Evolutionary conservation across 2,888 invertebrate genomes (phyloP).

Genomic region (Unio delphinus): DNA sequence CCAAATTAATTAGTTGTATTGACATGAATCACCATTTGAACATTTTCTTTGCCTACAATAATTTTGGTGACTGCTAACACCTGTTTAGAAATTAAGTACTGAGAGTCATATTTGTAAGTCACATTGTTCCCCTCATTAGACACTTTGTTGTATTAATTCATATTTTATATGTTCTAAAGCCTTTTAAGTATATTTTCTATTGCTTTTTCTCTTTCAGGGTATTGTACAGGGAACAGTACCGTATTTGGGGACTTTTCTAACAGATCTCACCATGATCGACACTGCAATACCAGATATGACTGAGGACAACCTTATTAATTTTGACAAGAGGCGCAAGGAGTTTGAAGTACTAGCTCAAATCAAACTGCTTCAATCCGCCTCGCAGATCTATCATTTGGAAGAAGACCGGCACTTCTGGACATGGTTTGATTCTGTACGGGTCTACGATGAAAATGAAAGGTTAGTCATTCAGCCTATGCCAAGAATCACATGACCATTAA

Average conservation of each 20-base stretch:
- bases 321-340: slow-evolving; percentile 97
- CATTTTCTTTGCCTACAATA: no score
- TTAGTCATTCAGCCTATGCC: slow-evolving; percentile 71
- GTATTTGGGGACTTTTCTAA: slow-evolving; percentile 96
- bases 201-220: slow-evolving; percentile 45
- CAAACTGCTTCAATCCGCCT: slow-evolving; percentile 94
- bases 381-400: slow-evolving; percentile 92
- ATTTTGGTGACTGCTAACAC: no score
- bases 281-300: slow-evolving; percentile 79
- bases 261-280: slow-evolving; percentile 98
- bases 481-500: background rate
- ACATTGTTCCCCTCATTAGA: no score
- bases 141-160: background rate
- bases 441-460: slow-evolving; percentile 93
- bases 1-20: no score
- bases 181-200: background rate
- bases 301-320: slow-evolving; percentile 87
- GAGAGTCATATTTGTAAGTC: no score
- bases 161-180: background rate
- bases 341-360: slow-evolving; percentile 99
- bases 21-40: no score
- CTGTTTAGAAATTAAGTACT: no score
- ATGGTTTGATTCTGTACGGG: slow-evolving; percentile 94
- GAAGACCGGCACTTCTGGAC: slow-evolving; percentile 90
- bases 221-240: slow-evolving; percentile 87